A percentile compares a stretch with the other conserved stretches of the same genome.
These are phyloP conservation scores for Pammene fasciana DNA, from an alignment of 2,888 invertebrate genomes.

Conservation along the genomic window DNA sequence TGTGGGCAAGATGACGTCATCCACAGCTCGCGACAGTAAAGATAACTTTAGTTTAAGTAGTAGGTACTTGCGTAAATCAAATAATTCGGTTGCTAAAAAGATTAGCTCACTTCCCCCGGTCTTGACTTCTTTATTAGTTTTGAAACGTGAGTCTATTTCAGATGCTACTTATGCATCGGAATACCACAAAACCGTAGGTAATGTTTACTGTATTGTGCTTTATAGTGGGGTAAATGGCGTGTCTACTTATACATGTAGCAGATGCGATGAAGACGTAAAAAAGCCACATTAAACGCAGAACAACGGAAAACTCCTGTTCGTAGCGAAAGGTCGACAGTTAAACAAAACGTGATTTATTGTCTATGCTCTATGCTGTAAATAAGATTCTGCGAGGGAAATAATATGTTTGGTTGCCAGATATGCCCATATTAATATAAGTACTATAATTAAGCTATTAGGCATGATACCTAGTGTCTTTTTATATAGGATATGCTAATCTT, in stretches of 20 bases:
- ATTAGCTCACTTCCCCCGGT: background rate
- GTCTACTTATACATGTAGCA: conserved; percentile 51
- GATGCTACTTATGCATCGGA: conserved; percentile 27
- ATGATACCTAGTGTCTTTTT: too few relatives aligned
- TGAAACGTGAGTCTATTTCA: conserved; percentile 9
- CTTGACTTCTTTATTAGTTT: background rate
- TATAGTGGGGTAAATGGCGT: conserved; percentile 44
- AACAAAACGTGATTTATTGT: conserved; percentile 9
- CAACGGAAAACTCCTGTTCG: conserved; percentile 43
- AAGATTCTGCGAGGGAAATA: background rate
- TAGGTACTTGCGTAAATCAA: too few relatives aligned
- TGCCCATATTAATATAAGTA: background rate
- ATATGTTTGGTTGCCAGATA: background rate
- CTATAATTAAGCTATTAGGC: too few relatives aligned
- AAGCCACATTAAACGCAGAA: conserved; percentile 46
- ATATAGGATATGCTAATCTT: too few relatives aligned
- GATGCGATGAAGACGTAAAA: conserved; percentile 55
- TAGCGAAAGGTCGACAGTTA: conserved; percentile 24
- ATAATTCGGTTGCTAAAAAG: background rate
- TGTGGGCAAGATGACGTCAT: too few relatives aligned
- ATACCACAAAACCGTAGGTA: conserved; percentile 45
- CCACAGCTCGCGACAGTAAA: too few relatives aligned
- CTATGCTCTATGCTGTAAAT: conserved; percentile 2
- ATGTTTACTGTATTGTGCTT: conserved; percentile 48
- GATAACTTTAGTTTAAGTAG: too few relatives aligned